These are phyloP conservation scores for Drosophila stalkeri DNA, from an alignment of 2,888 invertebrate genomes.

Conservation along the genomic window DNA sequence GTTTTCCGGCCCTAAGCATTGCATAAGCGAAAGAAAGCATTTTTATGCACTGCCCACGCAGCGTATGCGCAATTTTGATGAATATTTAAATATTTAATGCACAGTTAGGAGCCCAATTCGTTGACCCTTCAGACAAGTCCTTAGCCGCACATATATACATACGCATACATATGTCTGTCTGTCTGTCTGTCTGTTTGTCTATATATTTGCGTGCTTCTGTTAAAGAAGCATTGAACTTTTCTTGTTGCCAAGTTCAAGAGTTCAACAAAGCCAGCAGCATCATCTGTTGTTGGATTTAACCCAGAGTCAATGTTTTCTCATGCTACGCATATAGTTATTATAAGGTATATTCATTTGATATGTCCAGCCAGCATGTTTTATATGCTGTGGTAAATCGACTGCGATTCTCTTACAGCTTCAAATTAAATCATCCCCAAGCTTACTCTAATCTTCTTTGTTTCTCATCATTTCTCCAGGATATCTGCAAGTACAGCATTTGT, in stretches of 20 bases:
- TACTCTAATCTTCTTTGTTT: no score
- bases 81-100: constrained; percentile 60
- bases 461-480: constrained; percentile 19
- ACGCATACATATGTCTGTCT: constrained; percentile 15
- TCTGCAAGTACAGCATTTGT: background rate
- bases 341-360: background rate
- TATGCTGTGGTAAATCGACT: background rate
- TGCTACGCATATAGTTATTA: background rate
- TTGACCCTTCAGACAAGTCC: constrained; percentile 45
- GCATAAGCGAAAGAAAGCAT: constrained; percentile 33
- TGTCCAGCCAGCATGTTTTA: no score
- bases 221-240: constrained; percentile 69
- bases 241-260: constrained; percentile 70
- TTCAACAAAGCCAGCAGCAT: constrained; percentile 65
- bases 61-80: constrained; percentile 67
- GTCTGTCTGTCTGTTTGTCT: constrained; percentile 22
- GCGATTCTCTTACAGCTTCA: background rate
- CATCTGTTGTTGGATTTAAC: constrained; percentile 33
- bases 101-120: constrained; percentile 23
- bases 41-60: constrained; percentile 41
- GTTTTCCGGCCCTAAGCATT: constrained; percentile 28
- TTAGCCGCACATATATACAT: background rate
- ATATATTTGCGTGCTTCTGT: constrained; percentile 30
- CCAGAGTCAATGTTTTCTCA: constrained; percentile 42
- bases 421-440: background rate